Base-by-base conservation (phyloP, 2,888 invertebrate genomes). In the Melanchra persicariae region DNA sequence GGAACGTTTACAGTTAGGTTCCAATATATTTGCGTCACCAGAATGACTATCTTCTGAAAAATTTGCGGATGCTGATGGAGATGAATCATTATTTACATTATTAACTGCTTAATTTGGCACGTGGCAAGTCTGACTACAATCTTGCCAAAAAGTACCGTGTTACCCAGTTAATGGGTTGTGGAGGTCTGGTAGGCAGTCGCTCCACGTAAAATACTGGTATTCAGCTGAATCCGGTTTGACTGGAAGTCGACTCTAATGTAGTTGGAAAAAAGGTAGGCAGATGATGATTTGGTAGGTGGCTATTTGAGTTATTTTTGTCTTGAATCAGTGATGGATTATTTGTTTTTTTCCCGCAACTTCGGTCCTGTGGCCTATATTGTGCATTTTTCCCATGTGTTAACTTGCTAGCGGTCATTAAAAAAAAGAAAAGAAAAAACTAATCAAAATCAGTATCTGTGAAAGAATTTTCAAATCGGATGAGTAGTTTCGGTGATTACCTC, bases 1-100 rank as follows among this genome's bases (percentile, higher is more conserved):
- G 45, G 3, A 49, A 43, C 22, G 34, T 73, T 81, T 59, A 82
- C 78, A 67, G 83, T 78, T 83, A 80, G 22, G 12, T 64, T 62
- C 22, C 58, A 59, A 65, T 54, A 45, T 77, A 15, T 52, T 62
- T 70, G 51, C 72, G 65, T 72, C 76, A 72, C 55, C 34, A 61
- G 49, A 52, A 52, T 76, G 65, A 76, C 62, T 61, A 40, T 45
- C 37, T 26, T 19, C 26, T 55, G 45, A 61, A 61, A 76, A 61
- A 57, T 70, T 70, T 45, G 24, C 55, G 70, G 60, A 76, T 57
- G 49, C 26, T 55, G 26, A 1, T 19, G n/a, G 10, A n/a, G 24
- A 49, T 74, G 76, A 74, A 61, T 74, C 55, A 76, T 74, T 59
- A n/a, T n/a, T n/a, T n/a, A 54, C 49, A 76, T 74, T 59, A 54